Base-by-base conservation (phyloP, 1,140 invertebrate species). In the Pseudomyrmex concolor region DNA sequence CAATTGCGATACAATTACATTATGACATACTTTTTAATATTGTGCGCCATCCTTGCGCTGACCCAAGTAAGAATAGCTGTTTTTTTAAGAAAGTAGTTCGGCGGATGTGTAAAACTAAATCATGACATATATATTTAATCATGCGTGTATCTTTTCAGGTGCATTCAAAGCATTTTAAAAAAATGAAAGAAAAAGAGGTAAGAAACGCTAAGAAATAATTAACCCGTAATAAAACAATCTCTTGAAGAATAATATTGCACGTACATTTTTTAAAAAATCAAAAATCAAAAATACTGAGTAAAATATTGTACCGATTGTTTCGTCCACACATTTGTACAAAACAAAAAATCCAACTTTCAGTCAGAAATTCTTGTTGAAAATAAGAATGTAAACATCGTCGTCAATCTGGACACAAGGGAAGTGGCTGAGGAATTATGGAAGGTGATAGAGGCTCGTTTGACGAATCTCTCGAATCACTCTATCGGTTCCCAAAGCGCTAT, bases 331-430 rank as follows among this genome's bases (percentile, higher is more conserved):
- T 48, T 10, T 43, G 34, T 34, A 34, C 0, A 45, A 66, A 43
- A 70, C 22, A 54, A 4, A 22, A 22, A 22, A 13, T 10, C 0
- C 19, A 63, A 17, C 7, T 89, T 84, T 34, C 51, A 90, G 89
- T 10, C 17, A 54, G 63, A 77, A 4, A 83, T 84, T 2, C 9
- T 87, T 2, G 82, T 90, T 0, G 22, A 87, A n/a, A 91, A 91
- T 48, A 90, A 90, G 66, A 90, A 90, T 25, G 82, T 90, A 5
- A 91, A 91, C 13, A 68, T 91, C 17, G 71, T 90, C 12, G 85
- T 91, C 12, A 90, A 89, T 13, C 55, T 90, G 4, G 80, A 91
- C 48, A 71, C 89, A 1, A 77, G 86, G 45, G 83, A 86, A 2
- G 63, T 91, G 2, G 89, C 89, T 9, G 45, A 77, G 13, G 88